Conservation (phyloP, 2,797 vertebrate genomes). For the Ibycter americanus region DNA sequence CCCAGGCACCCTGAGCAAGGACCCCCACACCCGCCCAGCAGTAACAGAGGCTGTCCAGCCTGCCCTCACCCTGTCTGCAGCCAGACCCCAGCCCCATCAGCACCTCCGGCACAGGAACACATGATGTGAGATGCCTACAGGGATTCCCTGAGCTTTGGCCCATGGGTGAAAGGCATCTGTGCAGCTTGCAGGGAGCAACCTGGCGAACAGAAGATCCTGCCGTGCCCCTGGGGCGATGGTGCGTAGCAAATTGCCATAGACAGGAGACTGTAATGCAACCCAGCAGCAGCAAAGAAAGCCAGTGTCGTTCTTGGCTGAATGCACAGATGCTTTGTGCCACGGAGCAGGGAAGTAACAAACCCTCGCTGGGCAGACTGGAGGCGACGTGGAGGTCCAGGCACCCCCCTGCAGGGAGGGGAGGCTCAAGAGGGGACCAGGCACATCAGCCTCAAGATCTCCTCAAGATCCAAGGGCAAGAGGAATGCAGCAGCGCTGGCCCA, state of each 20-base stretch:
- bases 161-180: not conserved
- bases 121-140: not conserved
- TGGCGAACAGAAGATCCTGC: not conserved
- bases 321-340: rapidly evolving
- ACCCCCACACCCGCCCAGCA: rapidly evolving
- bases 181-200: not conserved
- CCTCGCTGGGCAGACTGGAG: rapidly evolving
- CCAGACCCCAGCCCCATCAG: not conserved
- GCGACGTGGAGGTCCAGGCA: rapidly evolving
- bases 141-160: not conserved
- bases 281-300: not conserved
- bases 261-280: not conserved
- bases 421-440: not conserved
- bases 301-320: not conserved
- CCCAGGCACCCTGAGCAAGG: not conserved
- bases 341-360: not conserved
- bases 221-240: not conserved
- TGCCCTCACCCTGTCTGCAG: not conserved
- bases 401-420: not conserved
- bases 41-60: not conserved
- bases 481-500: rapidly evolving
- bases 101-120: not conserved
- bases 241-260: not conserved
- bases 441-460: not conserved
- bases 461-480: not conserved